A percentile compares a stretch with the other conserved stretches of the same genome.
These are phyloP conservation scores for Genyomyrus donnyi DNA, from an alignment of 2,113 vertebrate species.

Conservation along the genomic window DNA sequence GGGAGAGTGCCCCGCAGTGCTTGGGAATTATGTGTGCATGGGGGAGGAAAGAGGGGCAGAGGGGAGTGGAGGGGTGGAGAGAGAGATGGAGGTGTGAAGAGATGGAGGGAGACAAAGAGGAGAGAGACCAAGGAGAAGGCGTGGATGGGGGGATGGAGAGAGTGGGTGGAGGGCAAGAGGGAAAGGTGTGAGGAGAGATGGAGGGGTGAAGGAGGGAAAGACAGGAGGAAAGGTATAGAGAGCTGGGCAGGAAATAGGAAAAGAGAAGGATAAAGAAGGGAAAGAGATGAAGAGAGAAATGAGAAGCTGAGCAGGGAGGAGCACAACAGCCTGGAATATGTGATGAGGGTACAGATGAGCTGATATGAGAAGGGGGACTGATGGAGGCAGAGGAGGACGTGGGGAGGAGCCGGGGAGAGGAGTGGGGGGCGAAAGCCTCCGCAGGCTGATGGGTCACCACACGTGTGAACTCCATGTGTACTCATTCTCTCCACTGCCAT, in stretches of 20 bases:
- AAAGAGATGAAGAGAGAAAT: background rate
- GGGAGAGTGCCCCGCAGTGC: background rate
- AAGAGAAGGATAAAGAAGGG: background rate
- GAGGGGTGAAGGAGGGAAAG: background rate
- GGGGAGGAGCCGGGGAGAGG: slow-evolving; percentile 47
- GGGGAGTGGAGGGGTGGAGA: background rate
- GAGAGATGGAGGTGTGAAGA: background rate
- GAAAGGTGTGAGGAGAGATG: background rate
- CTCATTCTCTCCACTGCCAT: background rate
- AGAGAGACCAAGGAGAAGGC: background rate
- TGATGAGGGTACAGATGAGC: slow-evolving; percentile 15
- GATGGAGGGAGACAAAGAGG: background rate
- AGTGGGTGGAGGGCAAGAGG: background rate
- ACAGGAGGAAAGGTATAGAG: background rate
- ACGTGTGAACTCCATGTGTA: background rate
- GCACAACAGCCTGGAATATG: background rate
- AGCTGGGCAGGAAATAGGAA: background rate
- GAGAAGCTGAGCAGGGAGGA: background rate
- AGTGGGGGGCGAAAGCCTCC: slow-evolving; percentile 52
- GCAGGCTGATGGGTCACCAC: slow-evolving; percentile 43
- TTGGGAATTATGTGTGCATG: background rate
- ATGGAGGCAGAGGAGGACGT: slow-evolving; percentile 49
- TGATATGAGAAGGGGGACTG: slow-evolving; percentile 43
- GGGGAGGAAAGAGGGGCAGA: background rate
- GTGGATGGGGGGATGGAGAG: background rate